phyloP scores from a whole-genome alignment of 1,140 invertebrate species.

The Cotesia chilonis region DNA sequence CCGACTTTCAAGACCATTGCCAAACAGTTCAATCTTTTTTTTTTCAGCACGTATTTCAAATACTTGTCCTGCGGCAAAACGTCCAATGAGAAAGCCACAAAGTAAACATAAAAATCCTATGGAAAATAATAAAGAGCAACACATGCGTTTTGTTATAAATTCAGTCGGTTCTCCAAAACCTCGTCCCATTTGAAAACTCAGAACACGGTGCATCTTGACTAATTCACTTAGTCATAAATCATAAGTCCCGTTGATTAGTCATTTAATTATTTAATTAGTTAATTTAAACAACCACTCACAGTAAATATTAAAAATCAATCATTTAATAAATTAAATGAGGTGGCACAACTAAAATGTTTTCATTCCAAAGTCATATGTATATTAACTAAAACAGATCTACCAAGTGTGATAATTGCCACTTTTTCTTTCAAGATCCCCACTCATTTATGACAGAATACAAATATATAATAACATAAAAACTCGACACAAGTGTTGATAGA shows the following conservation, averaged over 20 bases:
- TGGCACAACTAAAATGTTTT: too few species aligned
- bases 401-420: background rate
- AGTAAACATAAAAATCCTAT: slow-evolving; percentile 64
- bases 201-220: slow-evolving; percentile 58
- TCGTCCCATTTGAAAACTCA: slow-evolving; percentile 60
- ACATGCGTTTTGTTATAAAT: slow-evolving; percentile 66
- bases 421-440: background rate
- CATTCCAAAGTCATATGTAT: too few species aligned
- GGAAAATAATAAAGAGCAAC: slow-evolving; percentile 64
- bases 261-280: background rate
- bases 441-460: slow-evolving; percentile 2
- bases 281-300: too few species aligned
- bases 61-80: slow-evolving; percentile 58
- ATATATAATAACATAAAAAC: background rate
- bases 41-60: slow-evolving; percentile 49
- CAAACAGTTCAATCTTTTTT: slow-evolving; percentile 48
- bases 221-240: background rate
- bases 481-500: background rate
- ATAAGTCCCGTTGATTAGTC: background rate
- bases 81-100: slow-evolving; percentile 63
- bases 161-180: slow-evolving; percentile 58
- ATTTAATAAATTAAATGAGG: too few species aligned
- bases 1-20: slow-evolving; percentile 52
- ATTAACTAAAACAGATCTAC: too few species aligned
- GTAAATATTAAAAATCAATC: too few species aligned